phyloP scores from a whole-genome alignment of 35 echinoderm and acorn worm genomes.

The Ptychodera flava region DNA sequence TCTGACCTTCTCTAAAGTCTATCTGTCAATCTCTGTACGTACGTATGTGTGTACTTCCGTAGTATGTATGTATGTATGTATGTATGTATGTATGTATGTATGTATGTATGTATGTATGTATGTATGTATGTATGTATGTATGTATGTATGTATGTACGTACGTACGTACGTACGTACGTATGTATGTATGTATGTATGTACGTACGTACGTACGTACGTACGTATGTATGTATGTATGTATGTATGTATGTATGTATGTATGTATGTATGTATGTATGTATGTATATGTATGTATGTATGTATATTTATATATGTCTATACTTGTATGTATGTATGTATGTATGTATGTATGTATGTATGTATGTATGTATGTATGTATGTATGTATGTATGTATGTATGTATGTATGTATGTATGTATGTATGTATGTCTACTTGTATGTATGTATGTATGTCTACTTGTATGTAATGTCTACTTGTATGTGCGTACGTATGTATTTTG shows the following conservation, averaged over 20 bases:
- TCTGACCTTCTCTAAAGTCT: too few species aligned
- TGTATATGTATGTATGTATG: conserved; percentile 1
- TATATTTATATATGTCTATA: neutral
- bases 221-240: neutral
- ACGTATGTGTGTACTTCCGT: too few species aligned
- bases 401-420: neutral
- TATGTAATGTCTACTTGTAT: too few species aligned
- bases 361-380: neutral
- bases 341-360: conserved; percentile 2
- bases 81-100: conserved; percentile 2
- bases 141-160: neutral
- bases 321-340: neutral
- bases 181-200: neutral
- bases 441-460: neutral
- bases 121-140: conserved; percentile 2
- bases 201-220: neutral
- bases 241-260: neutral
- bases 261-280: too few species aligned
- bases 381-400: neutral
- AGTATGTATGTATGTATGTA: conserved; percentile 2
- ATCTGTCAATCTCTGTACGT: too few species aligned
- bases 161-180: neutral
- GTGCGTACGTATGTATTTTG: too few species aligned
- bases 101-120: neutral
- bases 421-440: neutral